Conservation (phyloP, 2,113 vertebrate genomes). For the Antigone vipio region DNA sequence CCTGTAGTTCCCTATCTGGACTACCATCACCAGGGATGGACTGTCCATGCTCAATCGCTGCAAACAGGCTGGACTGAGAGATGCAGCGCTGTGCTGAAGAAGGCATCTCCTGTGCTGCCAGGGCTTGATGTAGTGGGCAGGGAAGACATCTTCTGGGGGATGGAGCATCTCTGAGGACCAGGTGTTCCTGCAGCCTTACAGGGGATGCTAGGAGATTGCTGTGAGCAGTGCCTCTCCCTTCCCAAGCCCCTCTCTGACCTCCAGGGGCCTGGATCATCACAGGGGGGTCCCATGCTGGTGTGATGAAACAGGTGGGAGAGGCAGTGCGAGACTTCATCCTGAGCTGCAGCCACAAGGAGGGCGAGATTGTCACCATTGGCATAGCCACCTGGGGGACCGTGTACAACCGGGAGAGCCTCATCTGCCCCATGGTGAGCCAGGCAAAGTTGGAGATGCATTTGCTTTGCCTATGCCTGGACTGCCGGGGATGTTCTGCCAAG, state of each 20-base stretch:
- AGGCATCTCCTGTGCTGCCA: background rate
- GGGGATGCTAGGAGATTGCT: background rate
- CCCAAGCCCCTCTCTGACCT: background rate
- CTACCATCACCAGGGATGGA: background rate
- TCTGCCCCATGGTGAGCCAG: constrained; percentile 69
- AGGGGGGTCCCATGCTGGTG: constrained; percentile 88
- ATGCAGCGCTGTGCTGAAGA: background rate
- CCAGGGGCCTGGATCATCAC: constrained; percentile 97
- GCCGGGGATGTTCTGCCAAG: background rate
- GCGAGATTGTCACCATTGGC: constrained; percentile 87
- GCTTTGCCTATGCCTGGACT: background rate
- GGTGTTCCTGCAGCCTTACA: background rate
- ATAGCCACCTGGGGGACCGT: constrained; percentile 93
- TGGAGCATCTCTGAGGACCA: background rate
- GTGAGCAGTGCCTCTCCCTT: background rate
- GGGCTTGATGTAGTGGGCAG: background rate
- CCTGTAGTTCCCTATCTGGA: background rate
- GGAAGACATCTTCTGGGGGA: background rate
- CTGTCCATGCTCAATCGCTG: background rate
- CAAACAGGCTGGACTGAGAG: background rate
- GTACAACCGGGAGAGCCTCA: constrained; percentile 82
- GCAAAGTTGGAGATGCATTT: accelerated
- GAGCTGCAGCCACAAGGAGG: constrained; percentile 75
- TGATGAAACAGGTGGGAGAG: constrained; percentile 96
- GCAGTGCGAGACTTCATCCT: constrained; percentile 85